Evolutionary conservation across 1,140 invertebrate species (phyloP), one percentile per base, ranked within the genome.

Genomic region (Trichonephila clavata): DNA sequence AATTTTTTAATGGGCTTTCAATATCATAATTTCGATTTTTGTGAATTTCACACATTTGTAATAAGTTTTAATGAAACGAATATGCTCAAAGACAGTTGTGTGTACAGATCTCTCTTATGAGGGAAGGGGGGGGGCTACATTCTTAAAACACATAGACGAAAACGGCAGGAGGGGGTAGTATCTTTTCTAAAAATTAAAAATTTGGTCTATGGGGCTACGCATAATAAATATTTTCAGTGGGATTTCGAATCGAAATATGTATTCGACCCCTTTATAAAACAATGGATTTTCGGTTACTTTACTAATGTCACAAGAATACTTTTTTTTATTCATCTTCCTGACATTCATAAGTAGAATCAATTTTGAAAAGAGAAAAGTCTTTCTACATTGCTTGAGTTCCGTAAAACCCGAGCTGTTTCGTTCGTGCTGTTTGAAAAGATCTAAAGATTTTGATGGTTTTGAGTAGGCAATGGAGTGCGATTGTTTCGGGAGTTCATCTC

Each of bases 371-470:
- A 61, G 65, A n/a, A 81, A 2, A 32, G 3, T 10, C 24, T 90
- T 60, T 24, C 32, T 59, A 80, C 39, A 80, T 59, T 50, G 27
- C 50, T 81, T n/a, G 18, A 24, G 32, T 24, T 59, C 50, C 13
- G 21, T 10, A 59, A 27, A 59, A 84, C 50, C 21, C 39, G 21
- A 50, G 18, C 18, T 83, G 81, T 84, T 24, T 57, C 81, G 43
- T 50, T 84, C 43, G 59, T 92, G 81, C 27, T 43, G 13, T 91
- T 86, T 13, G 43, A 71, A n/a, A 6, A 21, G 5, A 39, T 20
- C 32, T 65, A 59, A 80, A 63, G 83, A 63, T 93, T 92, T 93
- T 93, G 83, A 93, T 93, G 84, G 91, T 71, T 93, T 84, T 77
- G 92, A 81, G 92, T 93, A 50, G 86, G 59, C 81, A 43, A 93